These are phyloP conservation scores for Vidua chalybeata DNA, from an alignment of 2,113 vertebrate genomes.

Conservation along the genomic window DNA sequence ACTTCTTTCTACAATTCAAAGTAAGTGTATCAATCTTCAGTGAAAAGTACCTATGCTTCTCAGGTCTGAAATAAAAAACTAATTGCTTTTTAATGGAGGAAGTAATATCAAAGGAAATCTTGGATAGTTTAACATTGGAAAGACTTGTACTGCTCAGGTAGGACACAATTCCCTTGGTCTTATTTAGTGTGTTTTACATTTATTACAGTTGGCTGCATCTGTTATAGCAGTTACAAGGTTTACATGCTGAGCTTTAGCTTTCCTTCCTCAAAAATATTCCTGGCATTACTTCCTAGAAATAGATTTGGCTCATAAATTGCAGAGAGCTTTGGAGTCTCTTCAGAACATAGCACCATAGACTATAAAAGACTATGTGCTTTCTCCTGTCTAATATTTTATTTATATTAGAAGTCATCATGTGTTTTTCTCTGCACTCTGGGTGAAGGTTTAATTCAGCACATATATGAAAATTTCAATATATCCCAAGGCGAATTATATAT, in stretches of 20 bases:
- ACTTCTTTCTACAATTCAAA: not conserved
- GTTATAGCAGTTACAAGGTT: not conserved
- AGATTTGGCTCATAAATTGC: not conserved
- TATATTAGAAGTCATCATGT: not conserved
- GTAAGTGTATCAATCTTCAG: not conserved
- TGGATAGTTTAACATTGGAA: not conserved
- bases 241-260: not conserved
- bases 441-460: not conserved
- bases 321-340: not conserved
- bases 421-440: not conserved
- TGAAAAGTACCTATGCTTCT: not conserved
- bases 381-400: constrained; percentile 43
- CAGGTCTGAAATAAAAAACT: not conserved
- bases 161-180: not conserved
- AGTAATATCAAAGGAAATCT: not conserved
- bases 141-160: not conserved
- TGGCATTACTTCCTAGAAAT: not conserved
- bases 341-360: not conserved
- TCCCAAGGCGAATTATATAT: not conserved
- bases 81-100: not conserved
- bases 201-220: not conserved
- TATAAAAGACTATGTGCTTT: not conserved
- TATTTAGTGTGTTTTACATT: not conserved
- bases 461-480: not conserved
- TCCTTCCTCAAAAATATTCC: not conserved